These are phyloP conservation scores for Dolichopus griseipennis DNA, from an alignment of 2,888 invertebrate genomes.

Conservation along the genomic window DNA sequence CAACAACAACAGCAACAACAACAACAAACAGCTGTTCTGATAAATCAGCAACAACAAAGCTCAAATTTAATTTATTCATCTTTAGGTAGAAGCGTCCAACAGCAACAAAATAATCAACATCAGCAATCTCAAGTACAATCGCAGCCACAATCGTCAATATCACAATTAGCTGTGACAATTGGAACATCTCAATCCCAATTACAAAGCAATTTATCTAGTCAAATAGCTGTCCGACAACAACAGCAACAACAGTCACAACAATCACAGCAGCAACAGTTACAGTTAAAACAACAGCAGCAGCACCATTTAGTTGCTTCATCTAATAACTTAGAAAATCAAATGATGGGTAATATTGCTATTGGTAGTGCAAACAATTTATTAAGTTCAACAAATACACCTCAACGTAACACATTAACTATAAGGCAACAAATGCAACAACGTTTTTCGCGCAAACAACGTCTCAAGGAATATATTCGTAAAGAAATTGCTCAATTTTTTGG, in stretches of 20 bases:
- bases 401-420: conserved; percentile 25
- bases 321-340: not conserved
- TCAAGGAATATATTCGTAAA: conserved; percentile 36
- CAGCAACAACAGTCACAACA: conserved; percentile 22
- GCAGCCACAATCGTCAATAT: conserved; percentile 14
- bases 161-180: conserved; percentile 13
- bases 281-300: conserved; percentile 20
- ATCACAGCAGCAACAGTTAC: conserved; percentile 17
- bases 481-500: conserved; percentile 41
- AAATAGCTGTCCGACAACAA: conserved; percentile 20
- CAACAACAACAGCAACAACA: conserved; percentile 18
- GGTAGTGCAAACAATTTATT: conserved; percentile 17
- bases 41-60: conserved; percentile 11
- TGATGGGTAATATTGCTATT: conserved; percentile 12
- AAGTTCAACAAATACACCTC: conserved; percentile 18
- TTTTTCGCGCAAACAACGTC: conserved; percentile 35
- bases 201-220: conserved; percentile 18
- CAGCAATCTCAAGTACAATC: conserved; percentile 13
- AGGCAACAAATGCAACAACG: conserved; percentile 26
- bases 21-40: conserved; percentile 11
- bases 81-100: conserved; percentile 18
- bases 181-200: conserved; percentile 19
- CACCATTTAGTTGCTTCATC: not conserved
- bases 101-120: conserved; percentile 14
- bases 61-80: conserved; percentile 10